These are phyloP conservation scores for Brachyalestes nurse DNA, from an alignment of 2,797 vertebrate genomes.

Conservation along the genomic window DNA sequence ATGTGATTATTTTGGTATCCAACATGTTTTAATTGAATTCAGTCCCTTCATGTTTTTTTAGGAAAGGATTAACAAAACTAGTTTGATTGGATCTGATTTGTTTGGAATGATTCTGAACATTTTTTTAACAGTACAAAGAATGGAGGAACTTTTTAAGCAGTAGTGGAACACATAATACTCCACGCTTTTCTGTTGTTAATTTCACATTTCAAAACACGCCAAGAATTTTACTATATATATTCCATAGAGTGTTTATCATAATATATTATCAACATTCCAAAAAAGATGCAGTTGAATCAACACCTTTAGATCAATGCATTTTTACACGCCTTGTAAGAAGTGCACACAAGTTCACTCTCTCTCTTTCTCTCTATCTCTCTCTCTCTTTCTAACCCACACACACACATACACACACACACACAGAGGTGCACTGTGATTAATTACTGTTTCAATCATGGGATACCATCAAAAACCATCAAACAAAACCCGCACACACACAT, in stretches of 20 bases:
- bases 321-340: too few species aligned
- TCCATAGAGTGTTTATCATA: too few species aligned
- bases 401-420: not conserved
- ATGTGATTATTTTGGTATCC: not conserved
- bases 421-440: conserved; percentile 8
- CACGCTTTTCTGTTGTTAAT: too few species aligned
- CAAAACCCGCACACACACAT: not conserved
- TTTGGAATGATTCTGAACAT: not conserved
- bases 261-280: too few species aligned
- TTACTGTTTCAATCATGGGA: conserved; percentile 18
- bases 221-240: too few species aligned
- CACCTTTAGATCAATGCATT: too few species aligned
- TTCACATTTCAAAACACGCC: too few species aligned
- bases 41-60: not conserved
- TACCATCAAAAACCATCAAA: conserved; percentile 6
- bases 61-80: not conserved
- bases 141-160: not conserved
- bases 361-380: too few species aligned
- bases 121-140: not conserved
- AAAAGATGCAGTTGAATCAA: too few species aligned
- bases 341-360: too few species aligned
- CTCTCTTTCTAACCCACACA: not conserved
- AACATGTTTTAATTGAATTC: too few species aligned
- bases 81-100: not conserved
- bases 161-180: too few species aligned